phyloP scores from a whole-genome alignment of 2,797 vertebrate genomes.

The Cyclura pinguis region DNA sequence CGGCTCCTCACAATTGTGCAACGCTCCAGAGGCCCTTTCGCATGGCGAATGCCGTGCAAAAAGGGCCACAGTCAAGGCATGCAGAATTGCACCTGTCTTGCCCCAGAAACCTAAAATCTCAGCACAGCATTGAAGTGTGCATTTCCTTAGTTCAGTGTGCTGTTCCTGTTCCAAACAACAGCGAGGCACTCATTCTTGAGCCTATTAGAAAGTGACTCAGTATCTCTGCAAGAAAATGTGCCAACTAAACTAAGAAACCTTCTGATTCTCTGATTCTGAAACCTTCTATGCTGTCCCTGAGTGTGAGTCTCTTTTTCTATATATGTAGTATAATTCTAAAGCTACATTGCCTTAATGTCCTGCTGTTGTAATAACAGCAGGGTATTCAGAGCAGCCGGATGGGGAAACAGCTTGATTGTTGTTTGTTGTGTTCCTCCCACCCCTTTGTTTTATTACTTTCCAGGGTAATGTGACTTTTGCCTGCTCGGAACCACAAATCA shows the following conservation, averaged over 20 bases:
- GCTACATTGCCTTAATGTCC: neutral
- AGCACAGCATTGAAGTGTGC: too few relatives aligned
- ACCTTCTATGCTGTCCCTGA: neutral
- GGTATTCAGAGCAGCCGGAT: slow-evolving; percentile 52
- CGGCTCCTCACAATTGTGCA: too few relatives aligned
- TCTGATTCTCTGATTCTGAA: neutral
- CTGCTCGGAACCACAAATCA: slow-evolving; percentile 91
- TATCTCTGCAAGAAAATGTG: neutral
- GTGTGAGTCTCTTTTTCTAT: neutral
- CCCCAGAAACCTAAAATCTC: neutral
- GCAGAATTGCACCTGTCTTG: neutral
- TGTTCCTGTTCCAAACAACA: neutral
- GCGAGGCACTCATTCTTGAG: neutral
- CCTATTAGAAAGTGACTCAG: too few relatives aligned
- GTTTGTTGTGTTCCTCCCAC: neutral
- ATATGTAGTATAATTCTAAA: neutral
- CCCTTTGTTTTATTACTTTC: slow-evolving; percentile 58
- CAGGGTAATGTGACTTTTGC: slow-evolving; percentile 98
- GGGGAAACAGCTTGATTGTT: slow-evolving; percentile 8
- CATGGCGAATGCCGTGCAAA: too few relatives aligned
- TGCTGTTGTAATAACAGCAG: neutral
- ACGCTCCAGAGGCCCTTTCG: too few relatives aligned
- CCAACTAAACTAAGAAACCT: neutral
- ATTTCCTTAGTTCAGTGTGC: neutral
- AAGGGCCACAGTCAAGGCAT: neutral